phyloP scores from a whole-genome alignment of 2,113 vertebrate species.

The Maccullochella peelii region DNA sequence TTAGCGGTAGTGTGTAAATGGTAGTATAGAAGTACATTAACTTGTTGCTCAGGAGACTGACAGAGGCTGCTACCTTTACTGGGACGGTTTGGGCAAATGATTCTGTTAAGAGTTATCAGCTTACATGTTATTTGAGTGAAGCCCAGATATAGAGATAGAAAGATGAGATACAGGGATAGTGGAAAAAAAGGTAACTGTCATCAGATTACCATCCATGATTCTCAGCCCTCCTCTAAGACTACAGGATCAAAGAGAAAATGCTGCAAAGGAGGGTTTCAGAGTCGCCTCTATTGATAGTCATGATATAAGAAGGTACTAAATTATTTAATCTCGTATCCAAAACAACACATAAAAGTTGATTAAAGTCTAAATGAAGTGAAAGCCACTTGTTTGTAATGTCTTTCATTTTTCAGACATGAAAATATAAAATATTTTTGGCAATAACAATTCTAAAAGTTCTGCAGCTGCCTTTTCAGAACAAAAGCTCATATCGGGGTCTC shows the following conservation, averaged over 20 bases:
- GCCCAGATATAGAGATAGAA: not conserved
- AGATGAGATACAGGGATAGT: not conserved
- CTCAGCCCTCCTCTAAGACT: not conserved
- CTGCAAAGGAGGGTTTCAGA: too few relatives aligned
- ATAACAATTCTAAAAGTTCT: not conserved
- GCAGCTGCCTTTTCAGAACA: not conserved
- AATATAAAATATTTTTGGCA: not conserved
- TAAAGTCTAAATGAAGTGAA: not conserved
- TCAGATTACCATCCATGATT: not conserved
- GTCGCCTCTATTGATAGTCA: not conserved
- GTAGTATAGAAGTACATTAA: not conserved
- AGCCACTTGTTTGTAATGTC: not conserved
- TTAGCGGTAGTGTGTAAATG: not conserved
- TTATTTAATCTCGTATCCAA: not conserved
- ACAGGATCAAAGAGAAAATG: too few relatives aligned
- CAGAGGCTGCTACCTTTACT: too few relatives aligned
- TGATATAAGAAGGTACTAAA: not conserved
- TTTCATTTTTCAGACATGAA: not conserved
- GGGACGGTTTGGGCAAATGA: not conserved
- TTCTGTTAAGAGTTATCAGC: too few relatives aligned
- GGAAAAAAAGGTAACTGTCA: not conserved
- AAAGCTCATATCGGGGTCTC: conserved; percentile 3
- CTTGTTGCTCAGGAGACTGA: not conserved
- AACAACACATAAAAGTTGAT: not conserved
- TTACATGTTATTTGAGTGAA: not conserved